phyloP scores from a whole-genome alignment of 2,797 vertebrate species.

The Cyprinella venusta region DNA sequence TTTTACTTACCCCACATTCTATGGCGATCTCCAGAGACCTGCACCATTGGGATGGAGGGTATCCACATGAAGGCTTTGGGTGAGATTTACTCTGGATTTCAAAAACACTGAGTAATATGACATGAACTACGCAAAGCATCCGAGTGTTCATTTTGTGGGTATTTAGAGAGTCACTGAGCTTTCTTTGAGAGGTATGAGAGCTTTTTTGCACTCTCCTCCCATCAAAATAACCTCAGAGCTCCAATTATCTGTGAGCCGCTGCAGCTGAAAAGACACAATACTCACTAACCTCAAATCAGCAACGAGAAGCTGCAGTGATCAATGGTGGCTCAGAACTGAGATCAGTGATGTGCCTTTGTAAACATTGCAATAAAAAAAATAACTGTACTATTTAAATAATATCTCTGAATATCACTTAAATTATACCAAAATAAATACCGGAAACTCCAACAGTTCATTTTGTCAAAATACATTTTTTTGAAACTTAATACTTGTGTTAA shows the following conservation, averaged over 20 bases:
- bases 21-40: constrained; percentile 73
- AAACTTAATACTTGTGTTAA: neutral
- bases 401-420: neutral
- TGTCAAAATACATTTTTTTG: neutral
- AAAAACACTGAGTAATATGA: constrained; percentile 43
- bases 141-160: constrained; percentile 42
- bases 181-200: neutral
- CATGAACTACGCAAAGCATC: constrained; percentile 31
- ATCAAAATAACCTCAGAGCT: neutral
- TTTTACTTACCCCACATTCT: constrained; percentile 75
- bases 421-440: neutral
- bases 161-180: constrained; percentile 13
- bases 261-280: constrained; percentile 4
- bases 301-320: neutral
- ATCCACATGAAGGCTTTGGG: constrained; percentile 69
- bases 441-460: neutral
- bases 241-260: constrained; percentile 27
- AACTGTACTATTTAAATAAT: neutral
- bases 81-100: constrained; percentile 54
- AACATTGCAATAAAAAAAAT: neutral
- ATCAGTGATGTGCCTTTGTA: neutral
- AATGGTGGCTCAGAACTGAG: neutral
- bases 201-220: neutral
- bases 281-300: constrained; percentile 24
- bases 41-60: constrained; percentile 81